Conservation (phyloP, 2,113 vertebrate genomes). For the Leptobrachium ailaonicum region DNA sequence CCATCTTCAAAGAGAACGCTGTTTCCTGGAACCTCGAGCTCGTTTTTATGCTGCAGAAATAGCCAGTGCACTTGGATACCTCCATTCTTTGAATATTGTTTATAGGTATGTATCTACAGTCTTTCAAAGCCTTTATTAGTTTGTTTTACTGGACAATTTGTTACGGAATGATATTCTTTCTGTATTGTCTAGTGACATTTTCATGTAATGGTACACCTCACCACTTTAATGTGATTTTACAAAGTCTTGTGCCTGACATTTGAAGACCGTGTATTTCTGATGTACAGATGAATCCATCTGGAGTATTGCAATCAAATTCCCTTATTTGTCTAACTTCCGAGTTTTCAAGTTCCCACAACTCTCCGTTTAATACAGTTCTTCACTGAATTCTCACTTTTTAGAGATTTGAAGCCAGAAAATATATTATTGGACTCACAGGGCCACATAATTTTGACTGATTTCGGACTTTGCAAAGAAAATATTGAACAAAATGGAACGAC, state of each 20-base stretch:
- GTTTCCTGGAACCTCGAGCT: constrained; percentile 93
- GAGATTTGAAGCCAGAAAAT: constrained; percentile 96
- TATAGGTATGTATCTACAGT: constrained; percentile 73
- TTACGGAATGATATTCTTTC: no score
- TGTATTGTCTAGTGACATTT: no score
- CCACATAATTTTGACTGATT: constrained; percentile 96
- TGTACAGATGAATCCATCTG: no score
- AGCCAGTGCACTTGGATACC: constrained; percentile 93
- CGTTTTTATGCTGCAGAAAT: constrained; percentile 97
- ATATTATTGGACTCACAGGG: constrained; percentile 96
- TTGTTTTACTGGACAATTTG: no score
- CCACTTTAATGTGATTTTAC: no score
- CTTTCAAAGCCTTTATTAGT: no score
- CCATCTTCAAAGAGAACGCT: constrained; percentile 95
- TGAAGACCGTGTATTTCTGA: no score
- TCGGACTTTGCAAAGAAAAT: constrained; percentile 98
- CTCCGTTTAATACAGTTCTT: no score
- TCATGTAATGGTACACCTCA: no score
- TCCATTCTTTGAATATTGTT: constrained; percentile 96
- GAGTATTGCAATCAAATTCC: no score
- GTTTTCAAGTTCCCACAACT: constrained; percentile 2
- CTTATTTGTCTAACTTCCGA: no score
- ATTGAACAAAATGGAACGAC: constrained; percentile 96
- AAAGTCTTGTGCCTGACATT: no score
- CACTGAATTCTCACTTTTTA: constrained; percentile 46